Evolutionary conservation across 2,113 vertebrate genomes (phyloP).

Genomic region (Periophthalmus modestus): DNA sequence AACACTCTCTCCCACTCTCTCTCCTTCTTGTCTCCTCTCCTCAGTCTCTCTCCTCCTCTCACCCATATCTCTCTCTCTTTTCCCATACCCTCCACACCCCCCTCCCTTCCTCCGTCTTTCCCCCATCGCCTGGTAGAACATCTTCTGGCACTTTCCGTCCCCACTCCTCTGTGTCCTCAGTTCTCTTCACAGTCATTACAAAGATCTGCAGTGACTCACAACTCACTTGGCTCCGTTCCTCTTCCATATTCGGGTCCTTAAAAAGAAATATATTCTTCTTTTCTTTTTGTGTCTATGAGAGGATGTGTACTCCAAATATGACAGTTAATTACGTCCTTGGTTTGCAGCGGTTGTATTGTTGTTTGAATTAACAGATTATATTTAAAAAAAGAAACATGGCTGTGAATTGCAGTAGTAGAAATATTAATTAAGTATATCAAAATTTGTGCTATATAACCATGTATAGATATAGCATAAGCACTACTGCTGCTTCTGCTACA

Average conservation of each 20-base stretch:
- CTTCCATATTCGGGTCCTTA: not conserved
- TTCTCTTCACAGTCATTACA: conserved; percentile 5
- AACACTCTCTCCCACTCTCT: not conserved
- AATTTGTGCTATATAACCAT: too few relatives aligned
- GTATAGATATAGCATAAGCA: too few relatives aligned
- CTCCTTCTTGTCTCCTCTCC: not conserved
- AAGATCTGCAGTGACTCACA: not conserved
- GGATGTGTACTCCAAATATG: not conserved
- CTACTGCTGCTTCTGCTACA: too few relatives aligned
- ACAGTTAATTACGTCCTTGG: too few relatives aligned
- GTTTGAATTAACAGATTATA: too few relatives aligned
- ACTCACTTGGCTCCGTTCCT: not conserved
- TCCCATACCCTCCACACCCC: too few relatives aligned
- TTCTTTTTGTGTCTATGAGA: not conserved
- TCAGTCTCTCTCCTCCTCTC: too few relatives aligned
- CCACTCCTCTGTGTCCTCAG: not conserved
- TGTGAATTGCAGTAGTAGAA: too few relatives aligned
- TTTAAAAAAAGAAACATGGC: too few relatives aligned
- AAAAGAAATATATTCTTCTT: not conserved
- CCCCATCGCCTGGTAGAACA: not conserved
- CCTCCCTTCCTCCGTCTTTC: not conserved
- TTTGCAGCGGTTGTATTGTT: too few relatives aligned
- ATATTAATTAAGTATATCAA: too few relatives aligned
- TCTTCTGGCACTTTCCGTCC: conserved; percentile 1
- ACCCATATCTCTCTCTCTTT: not conserved